Evolutionary conservation across 1,140 invertebrate genomes (phyloP), one percentile per base, ranked within the genome.

Genomic region (Latrodectus geometricus): DNA sequence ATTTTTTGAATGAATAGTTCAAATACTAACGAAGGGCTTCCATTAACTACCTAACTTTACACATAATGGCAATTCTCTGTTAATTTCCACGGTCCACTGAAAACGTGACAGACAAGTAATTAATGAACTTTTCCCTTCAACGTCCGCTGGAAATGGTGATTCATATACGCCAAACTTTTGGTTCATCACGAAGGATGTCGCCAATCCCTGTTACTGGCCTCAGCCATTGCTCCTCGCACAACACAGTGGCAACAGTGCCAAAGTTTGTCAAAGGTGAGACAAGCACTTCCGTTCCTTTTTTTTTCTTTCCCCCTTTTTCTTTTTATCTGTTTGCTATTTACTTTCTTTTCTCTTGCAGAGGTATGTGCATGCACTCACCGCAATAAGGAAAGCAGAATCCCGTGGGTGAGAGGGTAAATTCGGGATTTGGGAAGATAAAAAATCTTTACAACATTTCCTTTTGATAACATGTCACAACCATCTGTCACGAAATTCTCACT

Each of bases 211-310:
- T 35, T 52, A 21, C 7, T 50, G 78, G 48, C 49, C 78, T 35
- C 78, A 7, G 35, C 1, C 35, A 12, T 4, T 12, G 20, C 20
- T 61, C 35, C 35, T 61, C 61, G 48, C 48, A 21, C 68, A 70
- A 11, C n/a, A 4, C 66, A 68, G 23, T 17, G 23, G 35, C 35
- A 52, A 49, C 35, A 35, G 35, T 3, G 11, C 68, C 17, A 21
- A 23, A 68, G 78, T 70, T 70, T 80, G 78, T 80, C 78, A 80
- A 80, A 70, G 78, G 78, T 80, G 78, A 69, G 78, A 69, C 78
- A 70, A 80, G 66, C 17, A 80, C 78, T 80, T 80, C 78, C 78
- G 78, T 68, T 66, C 76, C 9, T 14, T 21, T 56, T 50, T 9
- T 49, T 56, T 56, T 17, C 61, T 56, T 15, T 35, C 23, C 7